phyloP scores from a whole-genome alignment of 1,140 invertebrate genomes.

The Eriosoma lanigerum region DNA sequence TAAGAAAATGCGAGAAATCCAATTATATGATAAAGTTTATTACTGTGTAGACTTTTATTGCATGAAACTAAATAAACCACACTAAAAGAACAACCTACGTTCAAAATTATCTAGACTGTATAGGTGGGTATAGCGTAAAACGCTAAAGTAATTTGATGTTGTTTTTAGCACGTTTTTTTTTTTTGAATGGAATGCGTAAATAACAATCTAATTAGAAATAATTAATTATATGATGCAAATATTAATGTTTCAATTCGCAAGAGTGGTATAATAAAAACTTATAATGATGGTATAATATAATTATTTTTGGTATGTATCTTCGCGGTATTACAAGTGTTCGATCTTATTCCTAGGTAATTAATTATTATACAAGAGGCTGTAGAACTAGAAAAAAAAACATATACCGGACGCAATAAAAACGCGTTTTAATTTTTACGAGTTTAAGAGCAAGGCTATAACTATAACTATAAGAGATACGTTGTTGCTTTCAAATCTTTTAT shows the following conservation, averaged over 20 bases:
- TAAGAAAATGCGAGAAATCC: background rate
- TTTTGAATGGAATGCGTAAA: background rate
- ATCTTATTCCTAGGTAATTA: slow-evolving; percentile 44
- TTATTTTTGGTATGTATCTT: background rate
- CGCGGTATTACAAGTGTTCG: slow-evolving; percentile 25
- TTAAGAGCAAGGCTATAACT: slow-evolving; percentile 14
- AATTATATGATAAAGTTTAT: slow-evolving; percentile 20
- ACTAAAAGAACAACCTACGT: background rate
- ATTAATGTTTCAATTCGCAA: slow-evolving; percentile 13
- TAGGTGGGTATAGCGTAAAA: background rate
- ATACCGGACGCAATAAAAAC: slow-evolving; percentile 46
- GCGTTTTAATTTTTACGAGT: slow-evolving; percentile 42
- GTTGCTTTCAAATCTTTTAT: background rate
- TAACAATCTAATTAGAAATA: slow-evolving; percentile 7
- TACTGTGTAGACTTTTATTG: slow-evolving; percentile 5
- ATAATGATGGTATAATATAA: background rate
- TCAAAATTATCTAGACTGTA: background rate
- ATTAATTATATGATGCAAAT: background rate
- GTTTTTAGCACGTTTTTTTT: slow-evolving; percentile 4
- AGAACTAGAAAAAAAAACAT: background rate
- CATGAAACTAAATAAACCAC: background rate
- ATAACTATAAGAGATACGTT: background rate
- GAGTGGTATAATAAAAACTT: slow-evolving; percentile 26
- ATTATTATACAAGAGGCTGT: slow-evolving; percentile 22
- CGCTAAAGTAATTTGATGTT: background rate